phyloP scores from a whole-genome alignment of 2,797 vertebrate species.

The Iguana delicatissima region DNA sequence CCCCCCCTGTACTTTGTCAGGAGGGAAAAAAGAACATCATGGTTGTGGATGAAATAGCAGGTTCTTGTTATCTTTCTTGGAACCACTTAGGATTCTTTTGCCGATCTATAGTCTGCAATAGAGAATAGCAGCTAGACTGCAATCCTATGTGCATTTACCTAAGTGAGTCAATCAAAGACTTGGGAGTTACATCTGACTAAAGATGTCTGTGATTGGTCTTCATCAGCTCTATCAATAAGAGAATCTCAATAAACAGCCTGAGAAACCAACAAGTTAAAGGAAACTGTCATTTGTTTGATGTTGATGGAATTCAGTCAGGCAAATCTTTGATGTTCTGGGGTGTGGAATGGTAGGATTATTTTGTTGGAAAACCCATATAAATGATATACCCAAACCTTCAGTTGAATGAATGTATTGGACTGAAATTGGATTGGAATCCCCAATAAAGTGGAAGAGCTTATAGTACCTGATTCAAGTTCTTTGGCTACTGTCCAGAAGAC shows the following conservation, averaged over 20 bases:
- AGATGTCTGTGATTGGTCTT: neutral
- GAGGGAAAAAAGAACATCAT: neutral
- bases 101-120: neutral
- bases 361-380: neutral
- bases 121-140: neutral
- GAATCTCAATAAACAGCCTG: neutral
- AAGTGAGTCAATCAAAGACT: too few relatives aligned
- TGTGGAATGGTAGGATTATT: neutral
- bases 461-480: neutral
- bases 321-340: neutral
- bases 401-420: neutral
- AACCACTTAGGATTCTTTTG: neutral
- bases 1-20: too few relatives aligned
- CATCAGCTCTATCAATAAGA: neutral
- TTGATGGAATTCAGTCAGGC: neutral
- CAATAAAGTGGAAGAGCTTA: constrained; percentile 11
- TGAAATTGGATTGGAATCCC: constrained; percentile 21
- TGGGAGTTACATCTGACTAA: neutral
- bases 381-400: neutral
- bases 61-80: neutral
- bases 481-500: neutral
- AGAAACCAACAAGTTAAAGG: neutral
- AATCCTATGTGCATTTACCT: neutral
- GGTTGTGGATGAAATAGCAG: neutral
- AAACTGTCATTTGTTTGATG: neutral